A percentile compares a stretch with the other conserved stretches of the same genome.
These are phyloP conservation scores for Lapara coniferarum DNA, from an alignment of 2,888 invertebrate species.

Conservation along the genomic window DNA sequence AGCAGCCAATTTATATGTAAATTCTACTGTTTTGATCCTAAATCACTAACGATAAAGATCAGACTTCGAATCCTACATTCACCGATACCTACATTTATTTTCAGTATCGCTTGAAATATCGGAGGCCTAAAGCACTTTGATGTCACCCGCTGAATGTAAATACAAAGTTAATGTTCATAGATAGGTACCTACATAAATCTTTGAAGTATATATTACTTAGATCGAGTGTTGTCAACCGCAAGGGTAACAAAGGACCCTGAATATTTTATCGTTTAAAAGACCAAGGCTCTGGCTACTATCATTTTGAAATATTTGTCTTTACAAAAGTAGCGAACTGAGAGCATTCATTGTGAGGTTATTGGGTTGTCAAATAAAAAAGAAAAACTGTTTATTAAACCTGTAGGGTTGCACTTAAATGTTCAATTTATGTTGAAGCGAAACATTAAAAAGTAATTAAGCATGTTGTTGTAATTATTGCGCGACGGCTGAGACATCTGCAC, in stretches of 20 bases:
- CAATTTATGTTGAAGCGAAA: not conserved
- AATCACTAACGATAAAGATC: not conserved
- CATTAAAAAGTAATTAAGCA: not conserved
- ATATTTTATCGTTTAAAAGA: slow-evolving; percentile 24
- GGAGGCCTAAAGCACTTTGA: slow-evolving; percentile 16
- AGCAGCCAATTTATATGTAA: not conserved
- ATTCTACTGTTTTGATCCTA: not conserved
- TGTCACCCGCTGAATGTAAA: slow-evolving; percentile 16
- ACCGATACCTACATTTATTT: slow-evolving; percentile 6
- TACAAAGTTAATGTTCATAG: slow-evolving; percentile 18
- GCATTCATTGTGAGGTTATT: not conserved
- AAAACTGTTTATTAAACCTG: too few relatives aligned
- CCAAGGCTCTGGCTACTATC: not conserved
- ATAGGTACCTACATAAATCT: slow-evolving; percentile 4
- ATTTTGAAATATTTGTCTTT: slow-evolving; percentile 4
- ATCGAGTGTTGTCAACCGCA: slow-evolving; percentile 20
- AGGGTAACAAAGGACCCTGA: slow-evolving; percentile 19
- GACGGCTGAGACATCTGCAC: not conserved
- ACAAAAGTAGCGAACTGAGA: not conserved
- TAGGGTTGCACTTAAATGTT: too few relatives aligned
- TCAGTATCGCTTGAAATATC: slow-evolving; percentile 1
- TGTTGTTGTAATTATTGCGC: not conserved
- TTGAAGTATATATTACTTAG: slow-evolving; percentile 3
- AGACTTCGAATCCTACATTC: not conserved
- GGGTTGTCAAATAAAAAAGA: not conserved